Conservation (phyloP, 1,140 invertebrate genomes). For the Aphaenogaster ashmeadi region DNA sequence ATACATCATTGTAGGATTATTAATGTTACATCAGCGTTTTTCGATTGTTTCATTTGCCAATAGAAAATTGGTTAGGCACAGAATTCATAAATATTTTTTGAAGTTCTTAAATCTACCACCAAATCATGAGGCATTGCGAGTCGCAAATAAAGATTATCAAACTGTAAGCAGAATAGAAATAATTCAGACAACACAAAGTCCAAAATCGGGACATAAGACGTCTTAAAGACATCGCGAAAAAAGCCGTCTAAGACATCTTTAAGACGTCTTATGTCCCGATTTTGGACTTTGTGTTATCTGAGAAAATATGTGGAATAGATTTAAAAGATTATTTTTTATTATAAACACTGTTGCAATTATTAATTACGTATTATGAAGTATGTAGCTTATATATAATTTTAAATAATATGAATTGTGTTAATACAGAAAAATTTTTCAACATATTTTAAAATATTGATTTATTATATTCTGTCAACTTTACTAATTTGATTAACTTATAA, state of each 20-base stretch:
- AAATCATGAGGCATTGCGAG: constrained; percentile 76
- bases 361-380: not conserved
- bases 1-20: constrained; percentile 21
- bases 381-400: constrained; percentile 43
- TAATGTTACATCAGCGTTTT: constrained; percentile 63
- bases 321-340: not conserved
- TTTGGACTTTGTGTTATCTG: no score
- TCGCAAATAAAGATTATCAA: constrained; percentile 14
- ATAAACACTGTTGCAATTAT: not conserved
- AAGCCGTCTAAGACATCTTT: no score
- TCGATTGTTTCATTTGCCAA: constrained; percentile 72
- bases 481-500: not conserved
- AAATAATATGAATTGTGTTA: not conserved
- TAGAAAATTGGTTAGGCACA: constrained; percentile 77
- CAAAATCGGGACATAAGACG: no score
- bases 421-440: not conserved
- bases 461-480: not conserved
- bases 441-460: not conserved
- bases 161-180: constrained; percentile 14
- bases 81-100: constrained; percentile 61
- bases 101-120: constrained; percentile 76
- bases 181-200: not conserved
- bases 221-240: no score
- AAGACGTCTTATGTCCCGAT: no score
- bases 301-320: not conserved